Evolutionary conservation across 1,140 invertebrate species (phyloP), one percentile per base, ranked within the genome.

Genomic region (Diuraphis noxia): DNA sequence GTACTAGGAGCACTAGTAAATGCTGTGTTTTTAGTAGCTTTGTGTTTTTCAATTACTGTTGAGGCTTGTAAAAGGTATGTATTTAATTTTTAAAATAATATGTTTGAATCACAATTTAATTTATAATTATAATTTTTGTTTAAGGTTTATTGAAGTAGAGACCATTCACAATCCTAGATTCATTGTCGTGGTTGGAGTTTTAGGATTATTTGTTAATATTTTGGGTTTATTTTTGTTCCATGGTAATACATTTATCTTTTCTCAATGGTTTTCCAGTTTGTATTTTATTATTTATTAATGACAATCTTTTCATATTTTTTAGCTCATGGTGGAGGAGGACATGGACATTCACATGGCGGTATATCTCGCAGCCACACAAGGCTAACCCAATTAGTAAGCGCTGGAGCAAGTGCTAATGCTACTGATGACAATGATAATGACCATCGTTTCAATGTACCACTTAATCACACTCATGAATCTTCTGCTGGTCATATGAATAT

Each of bases 1-100:
- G 97, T 99, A 0, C 94, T 99, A n/a, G 98, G 98, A n/a, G 97
- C 97, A 3, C 94, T 98, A 84, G 97, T 98, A 1, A 98, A 98
- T 94, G 97, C 97, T 6, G 97, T 98, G 41, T 99, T 99, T 94
- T 95, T 98, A 77, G 97, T 98, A n/a, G 98, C 98, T 23, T 94
- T 99, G 43, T 98, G 97, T 94, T 98, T 99, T 94, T 98, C 97
- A 92, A 98, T 98, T 93, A 96, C 97, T 4, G 97, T 98, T 49
- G 97, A 98, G 94, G 97, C 97, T 3, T 96, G 96, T 93, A 98
- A 98, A 94, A 95, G 97, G 94, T 94, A 93, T 85, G 93, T 86
- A 85, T 46, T 23, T 85, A 34, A 13, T n/a, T 36, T 3, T 86
- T 8, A 38, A 49, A 49, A 86, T 36, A 49, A 86, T 52, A 25